Percentiles rank a stretch among this genome's conserved stretches.
Evolutionary conservation across 2,797 vertebrate genomes (phyloP).

Genomic region (Trachurus trachurus): DNA sequence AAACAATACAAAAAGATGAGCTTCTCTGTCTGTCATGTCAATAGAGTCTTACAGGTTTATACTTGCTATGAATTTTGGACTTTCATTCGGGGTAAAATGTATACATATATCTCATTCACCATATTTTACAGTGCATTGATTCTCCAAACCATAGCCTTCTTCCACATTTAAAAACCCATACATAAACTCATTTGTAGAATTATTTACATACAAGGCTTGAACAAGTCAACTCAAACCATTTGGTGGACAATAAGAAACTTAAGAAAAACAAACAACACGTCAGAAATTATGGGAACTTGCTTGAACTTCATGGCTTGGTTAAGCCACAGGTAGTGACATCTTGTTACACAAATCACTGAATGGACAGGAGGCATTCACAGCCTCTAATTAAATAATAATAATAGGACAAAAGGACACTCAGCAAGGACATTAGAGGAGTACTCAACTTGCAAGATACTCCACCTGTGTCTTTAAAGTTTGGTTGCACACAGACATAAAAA

Average conservation of each 20-base stretch:
- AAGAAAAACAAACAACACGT: slow-evolving; percentile 52
- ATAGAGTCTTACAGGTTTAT: slow-evolving; percentile 63
- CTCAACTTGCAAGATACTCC: slow-evolving; percentile 27
- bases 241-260: slow-evolving; percentile 55
- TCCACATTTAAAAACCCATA: slow-evolving; percentile 74
- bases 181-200: slow-evolving; percentile 80
- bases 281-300: slow-evolving; percentile 44
- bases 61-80: slow-evolving; percentile 66
- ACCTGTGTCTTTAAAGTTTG: slow-evolving; percentile 43
- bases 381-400: slow-evolving; percentile 60
- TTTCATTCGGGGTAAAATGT: slow-evolving; percentile 73
- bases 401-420: slow-evolving; percentile 20
- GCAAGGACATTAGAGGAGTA: slow-evolving; percentile 29
- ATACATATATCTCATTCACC: slow-evolving; percentile 73
- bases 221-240: slow-evolving; percentile 62
- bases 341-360: slow-evolving; percentile 50
- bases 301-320: slow-evolving; percentile 34
- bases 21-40: slow-evolving; percentile 67
- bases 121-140: slow-evolving; percentile 79
- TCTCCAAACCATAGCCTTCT: slow-evolving; percentile 69
- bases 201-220: slow-evolving; percentile 83
- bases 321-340: slow-evolving; percentile 49
- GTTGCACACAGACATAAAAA: slow-evolving; percentile 48
- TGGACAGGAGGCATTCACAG: slow-evolving; percentile 27
- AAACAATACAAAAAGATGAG: slow-evolving; percentile 81